A percentile compares a stretch with the other conserved stretches of the same genome.
phyloP scores from a whole-genome alignment of 2,113 vertebrate species.

The Melospiza melodia region DNA sequence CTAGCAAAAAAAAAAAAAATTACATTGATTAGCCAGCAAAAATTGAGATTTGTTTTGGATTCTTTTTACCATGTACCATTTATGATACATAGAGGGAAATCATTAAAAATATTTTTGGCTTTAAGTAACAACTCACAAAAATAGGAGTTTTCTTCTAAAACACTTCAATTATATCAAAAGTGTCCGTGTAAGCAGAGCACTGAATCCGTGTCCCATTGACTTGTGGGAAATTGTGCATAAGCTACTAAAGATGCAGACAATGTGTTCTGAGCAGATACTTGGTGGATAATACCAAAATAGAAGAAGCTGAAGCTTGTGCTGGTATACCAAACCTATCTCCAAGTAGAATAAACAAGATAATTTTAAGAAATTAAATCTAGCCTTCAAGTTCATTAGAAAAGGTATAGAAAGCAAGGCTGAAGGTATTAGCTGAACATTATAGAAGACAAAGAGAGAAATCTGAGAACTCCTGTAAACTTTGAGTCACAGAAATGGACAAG shows the following conservation, averaged over 20 bases:
- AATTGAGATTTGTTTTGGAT: neutral
- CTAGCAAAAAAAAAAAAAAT: neutral
- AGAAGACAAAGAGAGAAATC: neutral
- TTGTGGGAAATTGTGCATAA: neutral
- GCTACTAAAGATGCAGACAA: neutral
- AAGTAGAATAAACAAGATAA: neutral
- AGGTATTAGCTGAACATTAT: accelerated
- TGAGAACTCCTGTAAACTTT: neutral
- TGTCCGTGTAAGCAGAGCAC: neutral
- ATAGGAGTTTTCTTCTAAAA: neutral
- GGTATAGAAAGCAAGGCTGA: neutral
- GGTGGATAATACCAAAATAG: neutral
- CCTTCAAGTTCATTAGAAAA: neutral
- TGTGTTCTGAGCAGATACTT: neutral
- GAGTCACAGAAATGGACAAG: neutral
- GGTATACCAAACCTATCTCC: neutral
- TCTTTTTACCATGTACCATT: neutral
- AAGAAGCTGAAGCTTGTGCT: neutral
- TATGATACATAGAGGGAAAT: neutral
- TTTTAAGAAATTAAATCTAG: neutral
- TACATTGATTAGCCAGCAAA: neutral
- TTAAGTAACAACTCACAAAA: neutral
- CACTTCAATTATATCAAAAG: neutral
- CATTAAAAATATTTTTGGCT: neutral
- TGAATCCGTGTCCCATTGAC: neutral